Base-by-base conservation (phyloP, 2,797 vertebrate species). In the Esox masquinongy region DNA sequence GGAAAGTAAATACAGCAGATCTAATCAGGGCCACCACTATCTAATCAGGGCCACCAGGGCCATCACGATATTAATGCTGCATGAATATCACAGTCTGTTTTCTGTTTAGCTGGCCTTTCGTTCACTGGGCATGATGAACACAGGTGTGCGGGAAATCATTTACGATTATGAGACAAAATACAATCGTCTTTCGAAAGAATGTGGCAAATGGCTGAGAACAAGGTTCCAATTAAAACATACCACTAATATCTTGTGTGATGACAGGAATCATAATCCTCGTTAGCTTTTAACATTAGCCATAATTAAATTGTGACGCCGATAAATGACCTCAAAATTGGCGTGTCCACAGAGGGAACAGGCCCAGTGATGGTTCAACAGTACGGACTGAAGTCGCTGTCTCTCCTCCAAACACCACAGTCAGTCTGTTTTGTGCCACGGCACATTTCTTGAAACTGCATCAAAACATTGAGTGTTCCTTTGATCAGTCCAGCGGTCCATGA, bases 141-240 rank as follows among this genome's bases (percentile, higher is more conserved):
- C 61, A 66, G 78, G 83, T 78, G 59, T 79, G 59, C 77, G 74
- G 24, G 68, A 83, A 24, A 73, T 49, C 29, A 66, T 78, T 84
- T 76, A 69, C 81, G 9, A 1, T 72, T n/a, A 86, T 73, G 29
- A 86, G 74, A 66, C 63, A 50, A 80, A 82, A 83, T 67, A 79
- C 85, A 81, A 75, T 53, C 51, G 17, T 49, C 39, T 1, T 43
- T 3, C 39, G 39, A 9, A 43, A 9, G 39, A 43, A 39, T 84
- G 77, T 82, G 76, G 75, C 79, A 47, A 14, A 47, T 11, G 9
- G 39, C 39, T 2, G 12, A 47, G 3, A 61, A 5, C 56, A 14
- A 24, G 79, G 79, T 36, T 86, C 74, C 69, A 70, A 86, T 83
- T 34, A 85, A 67, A 67, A 17, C 0, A 19, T 16, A 34, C 43